phyloP scores from a whole-genome alignment of 2,797 vertebrate species.

The Pangasius djambal region DNA sequence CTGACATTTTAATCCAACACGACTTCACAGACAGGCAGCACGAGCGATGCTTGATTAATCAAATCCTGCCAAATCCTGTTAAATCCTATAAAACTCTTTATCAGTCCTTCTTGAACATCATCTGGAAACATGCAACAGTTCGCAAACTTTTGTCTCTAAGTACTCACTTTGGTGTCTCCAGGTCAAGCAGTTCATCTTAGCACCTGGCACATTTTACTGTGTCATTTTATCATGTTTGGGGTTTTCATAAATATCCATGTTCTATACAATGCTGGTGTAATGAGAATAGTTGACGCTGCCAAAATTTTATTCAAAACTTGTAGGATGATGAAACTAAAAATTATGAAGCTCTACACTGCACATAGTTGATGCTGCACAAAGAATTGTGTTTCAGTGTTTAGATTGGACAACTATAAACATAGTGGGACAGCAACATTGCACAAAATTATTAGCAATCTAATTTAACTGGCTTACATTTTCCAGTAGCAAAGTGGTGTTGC shows the following conservation, averaged over 20 bases:
- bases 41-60: constrained; percentile 17
- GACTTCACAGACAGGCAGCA: neutral
- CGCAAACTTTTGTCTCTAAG: neutral
- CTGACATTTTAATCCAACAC: constrained; percentile 27
- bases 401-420: neutral
- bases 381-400: neutral
- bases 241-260: neutral
- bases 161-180: neutral
- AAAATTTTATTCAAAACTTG: neutral
- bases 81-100: constrained; percentile 29
- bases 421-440: neutral
- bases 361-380: neutral
- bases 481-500: neutral
- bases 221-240: neutral
- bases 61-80: constrained; percentile 32
- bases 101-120: constrained; percentile 3
- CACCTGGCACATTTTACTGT: too few relatives aligned
- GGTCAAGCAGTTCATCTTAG: neutral
- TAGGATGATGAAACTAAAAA: neutral
- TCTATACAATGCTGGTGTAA: neutral
- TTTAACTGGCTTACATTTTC: neutral
- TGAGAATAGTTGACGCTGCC: neutral
- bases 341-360: neutral
- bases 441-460: neutral
- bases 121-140: neutral